phyloP scores from a whole-genome alignment of 37 sponge, comb jelly and placozoan genomes.

The Bolinopsis microptera region DNA sequence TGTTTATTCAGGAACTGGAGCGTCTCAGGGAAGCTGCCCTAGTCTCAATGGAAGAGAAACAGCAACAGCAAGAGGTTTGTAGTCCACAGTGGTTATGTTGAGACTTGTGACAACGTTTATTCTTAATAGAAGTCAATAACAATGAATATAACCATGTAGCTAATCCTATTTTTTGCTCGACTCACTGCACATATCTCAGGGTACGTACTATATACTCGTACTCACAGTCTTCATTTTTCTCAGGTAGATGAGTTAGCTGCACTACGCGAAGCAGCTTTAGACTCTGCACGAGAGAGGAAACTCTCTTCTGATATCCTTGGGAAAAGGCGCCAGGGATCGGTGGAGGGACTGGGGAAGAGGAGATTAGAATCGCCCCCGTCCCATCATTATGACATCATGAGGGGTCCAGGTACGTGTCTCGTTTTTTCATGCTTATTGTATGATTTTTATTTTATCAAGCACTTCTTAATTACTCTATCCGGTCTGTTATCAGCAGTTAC shows the following conservation, averaged over 20 bases:
- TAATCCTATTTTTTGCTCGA: no score
- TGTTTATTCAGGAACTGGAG: conserved; percentile 13
- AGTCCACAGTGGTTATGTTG: not conserved
- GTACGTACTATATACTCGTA: no score
- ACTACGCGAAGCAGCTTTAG: conserved; percentile 10
- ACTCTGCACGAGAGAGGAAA: conserved; percentile 52
- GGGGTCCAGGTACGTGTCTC: not conserved
- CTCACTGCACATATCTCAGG: no score
- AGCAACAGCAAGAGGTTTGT: conserved; percentile 17
- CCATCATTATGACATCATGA: not conserved
- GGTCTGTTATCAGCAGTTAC: no score
- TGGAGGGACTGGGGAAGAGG: not conserved
- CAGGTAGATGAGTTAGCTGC: conserved; percentile 8
- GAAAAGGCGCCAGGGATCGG: not conserved
- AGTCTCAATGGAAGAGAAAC: conserved; percentile 41
- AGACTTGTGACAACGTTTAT: no score
- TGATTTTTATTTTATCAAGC: no score
- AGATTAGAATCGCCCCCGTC: conserved; percentile 18
- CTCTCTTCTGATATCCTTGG: not conserved
- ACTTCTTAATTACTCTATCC: no score
- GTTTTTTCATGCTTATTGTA: no score
- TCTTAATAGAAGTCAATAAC: no score
- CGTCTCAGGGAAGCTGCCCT: conserved; percentile 41
- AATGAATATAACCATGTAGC: no score
- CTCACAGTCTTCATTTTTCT: no score